A percentile compares a stretch with the other conserved stretches of the same genome.
Conservation (phyloP, 2,888 invertebrate species). For the Cryptosula pallasiana region DNA sequence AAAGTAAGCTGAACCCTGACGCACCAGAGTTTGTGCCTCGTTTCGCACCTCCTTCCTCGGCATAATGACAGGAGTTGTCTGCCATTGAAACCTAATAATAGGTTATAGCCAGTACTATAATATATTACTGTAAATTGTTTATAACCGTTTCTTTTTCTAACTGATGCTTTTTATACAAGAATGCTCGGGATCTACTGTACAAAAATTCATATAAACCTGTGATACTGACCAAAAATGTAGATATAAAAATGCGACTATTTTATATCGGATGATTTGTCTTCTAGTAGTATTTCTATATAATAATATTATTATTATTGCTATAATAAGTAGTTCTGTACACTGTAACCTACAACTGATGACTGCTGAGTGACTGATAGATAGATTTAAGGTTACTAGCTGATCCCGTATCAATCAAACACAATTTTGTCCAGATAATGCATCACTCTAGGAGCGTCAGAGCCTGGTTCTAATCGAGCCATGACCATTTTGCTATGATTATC, state of each 20-base stretch:
- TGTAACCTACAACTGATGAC: background rate
- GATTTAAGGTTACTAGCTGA: background rate
- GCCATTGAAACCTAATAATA: no score
- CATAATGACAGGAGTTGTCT: no score
- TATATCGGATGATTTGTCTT: background rate
- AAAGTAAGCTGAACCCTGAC: constrained; percentile 43
- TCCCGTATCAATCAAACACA: background rate
- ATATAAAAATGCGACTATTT: background rate
- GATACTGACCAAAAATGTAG: constrained; percentile 23
- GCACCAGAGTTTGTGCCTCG: constrained; percentile 46
- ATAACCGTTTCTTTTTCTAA: no score
- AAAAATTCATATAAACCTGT: constrained; percentile 13
- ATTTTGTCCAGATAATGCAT: background rate
- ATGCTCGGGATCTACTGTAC: constrained; percentile 17
- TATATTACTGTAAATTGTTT: no score
- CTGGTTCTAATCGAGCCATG: background rate
- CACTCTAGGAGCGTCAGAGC: background rate
- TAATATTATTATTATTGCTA: background rate
- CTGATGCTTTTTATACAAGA: constrained; percentile 23
- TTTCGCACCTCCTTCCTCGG: background rate
- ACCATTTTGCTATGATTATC: background rate
- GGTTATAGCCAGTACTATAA: no score
- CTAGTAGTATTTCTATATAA: background rate
- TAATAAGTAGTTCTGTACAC: background rate
- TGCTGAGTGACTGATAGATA: background rate